These are phyloP conservation scores for Drosophila truncata DNA, from an alignment of 1,140 invertebrate genomes.

Conservation along the genomic window DNA sequence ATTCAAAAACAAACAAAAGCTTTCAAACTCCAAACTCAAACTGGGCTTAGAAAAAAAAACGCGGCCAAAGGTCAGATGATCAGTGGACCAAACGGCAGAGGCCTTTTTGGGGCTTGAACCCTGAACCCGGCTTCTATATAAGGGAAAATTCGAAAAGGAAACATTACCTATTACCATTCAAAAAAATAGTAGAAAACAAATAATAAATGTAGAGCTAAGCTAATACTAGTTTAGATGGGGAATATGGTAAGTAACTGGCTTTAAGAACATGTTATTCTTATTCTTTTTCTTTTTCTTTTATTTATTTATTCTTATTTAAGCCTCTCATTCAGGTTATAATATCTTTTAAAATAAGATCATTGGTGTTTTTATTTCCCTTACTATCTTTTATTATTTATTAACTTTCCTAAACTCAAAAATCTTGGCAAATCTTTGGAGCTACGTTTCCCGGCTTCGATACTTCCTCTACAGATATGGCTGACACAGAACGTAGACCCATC, in stretches of 20 bases:
- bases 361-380: too few species aligned
- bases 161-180: neutral
- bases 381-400: neutral
- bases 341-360: too few species aligned
- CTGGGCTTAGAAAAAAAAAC: constrained; percentile 17
- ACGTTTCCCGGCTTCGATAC: neutral
- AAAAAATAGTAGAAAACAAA: neutral
- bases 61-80: constrained; percentile 48
- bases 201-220: neutral
- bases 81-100: constrained; percentile 8
- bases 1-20: constrained; percentile 23
- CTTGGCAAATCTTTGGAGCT: neutral
- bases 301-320: neutral
- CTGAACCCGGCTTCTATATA: neutral
- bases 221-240: neutral
- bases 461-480: constrained; percentile 15
- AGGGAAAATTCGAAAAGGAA: neutral
- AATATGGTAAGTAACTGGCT: neutral
- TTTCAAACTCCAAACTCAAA: constrained; percentile 10
- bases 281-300: too few species aligned
- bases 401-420: neutral
- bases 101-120: constrained; percentile 4
- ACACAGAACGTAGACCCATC: neutral
- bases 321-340: too few species aligned
- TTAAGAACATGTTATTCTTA: neutral